Conservation (phyloP, 35 echinoderm and acorn worm genomes). For the Eucidaris tribuloides region DNA sequence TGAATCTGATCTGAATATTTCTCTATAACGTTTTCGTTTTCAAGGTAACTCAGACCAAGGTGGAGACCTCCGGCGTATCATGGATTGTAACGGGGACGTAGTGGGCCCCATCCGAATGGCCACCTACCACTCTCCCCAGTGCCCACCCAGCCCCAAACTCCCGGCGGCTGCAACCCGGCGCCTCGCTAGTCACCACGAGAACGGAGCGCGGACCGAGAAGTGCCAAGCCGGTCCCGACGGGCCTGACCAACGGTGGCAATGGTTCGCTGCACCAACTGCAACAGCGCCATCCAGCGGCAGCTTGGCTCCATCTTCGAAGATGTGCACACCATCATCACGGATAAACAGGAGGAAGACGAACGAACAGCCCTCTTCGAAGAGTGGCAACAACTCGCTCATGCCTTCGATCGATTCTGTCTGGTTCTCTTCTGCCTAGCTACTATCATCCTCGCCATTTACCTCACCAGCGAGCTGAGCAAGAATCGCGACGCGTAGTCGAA, state of each 20-base stretch:
- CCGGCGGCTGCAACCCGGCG: slow-evolving; percentile 20
- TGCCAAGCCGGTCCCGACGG: no score
- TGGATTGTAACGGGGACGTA: slow-evolving; percentile 7
- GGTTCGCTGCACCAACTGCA: background rate
- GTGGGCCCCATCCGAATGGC: background rate
- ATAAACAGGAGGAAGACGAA: slow-evolving; percentile 26
- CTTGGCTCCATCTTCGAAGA: slow-evolving; percentile 22
- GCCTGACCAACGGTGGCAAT: no score
- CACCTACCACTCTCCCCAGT: background rate
- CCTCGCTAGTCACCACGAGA: slow-evolving; percentile 12
- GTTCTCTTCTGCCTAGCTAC: slow-evolving; percentile 6
- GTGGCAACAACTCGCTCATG: slow-evolving; percentile 47
- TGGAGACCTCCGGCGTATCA: background rate
- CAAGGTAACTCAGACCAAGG: background rate
- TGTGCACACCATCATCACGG: slow-evolving; percentile 25
- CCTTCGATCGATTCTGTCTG: slow-evolving; percentile 38
- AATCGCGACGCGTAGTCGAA: background rate
- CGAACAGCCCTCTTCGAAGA: background rate
- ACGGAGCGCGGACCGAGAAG: no score
- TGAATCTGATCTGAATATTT: no score
- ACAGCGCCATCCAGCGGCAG: slow-evolving; percentile 24
- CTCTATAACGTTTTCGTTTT: no score
- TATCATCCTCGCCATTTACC: slow-evolving; percentile 12
- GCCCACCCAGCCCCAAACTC: slow-evolving; percentile 39
- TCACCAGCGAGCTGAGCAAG: background rate